phyloP scores from a whole-genome alignment of 2,797 vertebrate genomes.

The Eidolon dupreanum region DNA sequence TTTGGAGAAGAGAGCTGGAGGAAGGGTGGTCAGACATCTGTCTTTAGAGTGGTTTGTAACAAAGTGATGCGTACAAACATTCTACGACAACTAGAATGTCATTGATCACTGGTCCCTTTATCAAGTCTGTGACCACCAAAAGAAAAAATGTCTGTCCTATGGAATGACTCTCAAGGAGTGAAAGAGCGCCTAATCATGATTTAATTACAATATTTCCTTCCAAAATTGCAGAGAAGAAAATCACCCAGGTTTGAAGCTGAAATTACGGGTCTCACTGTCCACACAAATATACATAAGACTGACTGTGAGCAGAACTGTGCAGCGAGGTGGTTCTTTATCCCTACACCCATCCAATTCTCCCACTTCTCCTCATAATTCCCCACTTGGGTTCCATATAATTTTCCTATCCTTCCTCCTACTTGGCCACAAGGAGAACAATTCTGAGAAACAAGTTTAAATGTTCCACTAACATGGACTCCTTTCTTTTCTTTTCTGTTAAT shows the following conservation, averaged over 20 bases:
- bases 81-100: background rate
- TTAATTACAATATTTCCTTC: background rate
- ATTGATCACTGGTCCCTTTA: background rate
- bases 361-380: background rate
- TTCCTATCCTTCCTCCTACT: background rate
- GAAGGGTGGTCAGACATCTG: constrained; percentile 5
- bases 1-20: background rate
- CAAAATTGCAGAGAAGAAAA: background rate
- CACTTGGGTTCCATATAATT: background rate
- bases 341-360: background rate
- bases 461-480: background rate
- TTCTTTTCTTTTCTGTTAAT: background rate
- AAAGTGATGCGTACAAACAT: background rate
- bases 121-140: background rate
- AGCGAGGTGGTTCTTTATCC: background rate
- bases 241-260: background rate
- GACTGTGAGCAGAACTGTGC: background rate
- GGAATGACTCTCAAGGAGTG: background rate
- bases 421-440: background rate
- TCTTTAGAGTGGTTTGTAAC: constrained; percentile 44
- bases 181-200: background rate
- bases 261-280: background rate
- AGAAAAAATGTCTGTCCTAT: background rate
- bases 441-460: background rate
- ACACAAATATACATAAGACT: background rate